Evolutionary conservation across 2,888 invertebrate genomes (phyloP), one percentile per base, ranked within the genome.

Genomic region (Noctua pronuba): DNA sequence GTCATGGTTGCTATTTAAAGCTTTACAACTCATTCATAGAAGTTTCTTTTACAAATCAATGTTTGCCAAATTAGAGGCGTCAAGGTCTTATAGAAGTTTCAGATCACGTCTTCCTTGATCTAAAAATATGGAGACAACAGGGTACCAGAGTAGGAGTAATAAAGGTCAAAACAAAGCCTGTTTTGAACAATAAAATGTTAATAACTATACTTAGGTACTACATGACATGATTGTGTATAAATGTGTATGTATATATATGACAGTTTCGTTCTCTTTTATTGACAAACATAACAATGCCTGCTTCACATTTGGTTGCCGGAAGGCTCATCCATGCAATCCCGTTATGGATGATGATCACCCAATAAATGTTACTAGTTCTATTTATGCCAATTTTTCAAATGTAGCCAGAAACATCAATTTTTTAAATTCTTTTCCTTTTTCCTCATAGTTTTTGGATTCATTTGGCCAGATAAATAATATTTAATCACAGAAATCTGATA

Each of bases 81-180:
- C 73, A 80, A 79, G 79, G 60, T 81, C 46, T 77, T 11, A 13
- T 49, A 82, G 73, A 73, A 76, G 67, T 78, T 85, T 73, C 46
- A 31, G 38, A 16, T 62, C 16, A 60, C 21, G 66, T 74, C 55
- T 84, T 74, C 62, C 49, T 74, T 65, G 21, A 66, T 77, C 60
- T 60, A 77, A 67, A 73, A 75, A 73, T 77, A 84, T 49, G 35
- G 24, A 4, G 35, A 16, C 7, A 64, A 21, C 4, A 21, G 11
- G 0, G 24, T 10, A 0, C 31, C 8, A 18, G 18, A 31, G 3
- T 52, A 3, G n/a, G n/a, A n/a, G 24, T 44, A 67, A 28, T 16
- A 52, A n/a, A 70, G 49, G 58, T 24, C 35, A 62, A 58, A 72
- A 68, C 38, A 46, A 80, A 68, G 2, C 62, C 55, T 35, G 67